Percentiles rank a stretch among this genome's conserved stretches.
phyloP scores from a whole-genome alignment of 2,888 invertebrate genomes.

The Sphecodes monilicornis region DNA sequence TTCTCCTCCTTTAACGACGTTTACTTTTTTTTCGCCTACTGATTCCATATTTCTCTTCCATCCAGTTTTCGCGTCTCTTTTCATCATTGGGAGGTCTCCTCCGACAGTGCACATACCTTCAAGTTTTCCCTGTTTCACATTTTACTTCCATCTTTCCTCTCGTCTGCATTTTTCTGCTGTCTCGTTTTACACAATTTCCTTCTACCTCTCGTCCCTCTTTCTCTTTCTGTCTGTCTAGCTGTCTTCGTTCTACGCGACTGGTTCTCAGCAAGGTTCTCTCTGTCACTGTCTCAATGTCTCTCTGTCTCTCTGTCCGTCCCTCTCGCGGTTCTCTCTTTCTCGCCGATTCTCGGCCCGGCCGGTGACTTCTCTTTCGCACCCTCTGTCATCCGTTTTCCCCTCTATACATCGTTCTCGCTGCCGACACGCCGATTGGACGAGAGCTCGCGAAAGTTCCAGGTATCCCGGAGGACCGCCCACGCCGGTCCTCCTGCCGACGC shows the following conservation, averaged over 20 bases:
- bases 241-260: not conserved
- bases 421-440: conserved; percentile 77
- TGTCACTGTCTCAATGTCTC: not conserved
- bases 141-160: not conserved
- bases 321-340: conserved; percentile 21
- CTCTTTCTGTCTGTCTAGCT: not conserved
- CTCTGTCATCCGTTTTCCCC: conserved; percentile 56
- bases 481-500: conserved; percentile 66
- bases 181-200: not conserved
- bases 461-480: conserved; percentile 80
- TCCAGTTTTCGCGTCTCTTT: too few species aligned
- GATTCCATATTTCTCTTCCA: too few species aligned
- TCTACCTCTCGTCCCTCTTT: not conserved
- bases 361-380: conserved; percentile 50
- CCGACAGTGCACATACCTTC: too few species aligned
- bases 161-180: not conserved
- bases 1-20: not conserved
- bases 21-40: too few species aligned
- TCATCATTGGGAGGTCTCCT: too few species aligned
- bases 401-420: conserved; percentile 57
- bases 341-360: conserved; percentile 28
- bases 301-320: not conserved
- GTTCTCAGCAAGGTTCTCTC: not conserved
- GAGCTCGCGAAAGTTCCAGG: conserved; percentile 82
- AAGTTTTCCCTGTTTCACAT: not conserved